These are phyloP conservation scores for Trimorus sp. DNA, from an alignment of 2,888 invertebrate species.

Conservation along the genomic window DNA sequence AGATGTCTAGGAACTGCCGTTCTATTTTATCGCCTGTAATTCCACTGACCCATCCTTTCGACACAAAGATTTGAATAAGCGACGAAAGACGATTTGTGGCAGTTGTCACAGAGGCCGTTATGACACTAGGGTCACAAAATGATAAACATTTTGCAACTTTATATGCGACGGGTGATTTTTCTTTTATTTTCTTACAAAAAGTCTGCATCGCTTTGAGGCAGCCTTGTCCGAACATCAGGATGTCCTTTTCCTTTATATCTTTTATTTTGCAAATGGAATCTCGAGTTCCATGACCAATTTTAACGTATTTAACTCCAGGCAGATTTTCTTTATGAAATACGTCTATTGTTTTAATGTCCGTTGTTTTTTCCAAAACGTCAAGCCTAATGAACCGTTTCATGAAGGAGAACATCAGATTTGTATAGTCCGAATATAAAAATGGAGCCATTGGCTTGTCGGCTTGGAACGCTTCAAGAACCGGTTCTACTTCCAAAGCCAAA, in stretches of 20 bases:
- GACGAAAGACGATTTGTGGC: not conserved
- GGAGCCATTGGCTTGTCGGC: conserved; percentile 61
- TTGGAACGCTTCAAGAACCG: conserved; percentile 66
- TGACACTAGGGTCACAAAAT: not conserved
- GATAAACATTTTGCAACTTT: not conserved
- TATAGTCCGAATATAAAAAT: conserved; percentile 47
- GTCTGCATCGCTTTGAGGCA: conserved; percentile 15
- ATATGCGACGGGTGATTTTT: conserved; percentile 21
- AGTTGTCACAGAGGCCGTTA: not conserved
- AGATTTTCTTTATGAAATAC: conserved; percentile 4
- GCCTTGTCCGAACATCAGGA: conserved; percentile 7
- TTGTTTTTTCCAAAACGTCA: conserved; percentile 4
- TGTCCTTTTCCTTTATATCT: not conserved
- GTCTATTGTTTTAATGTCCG: not conserved
- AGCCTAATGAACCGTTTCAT: not conserved
- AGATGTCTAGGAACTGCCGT: conserved; percentile 8
- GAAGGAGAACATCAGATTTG: not conserved
- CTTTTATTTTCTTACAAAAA: conserved; percentile 31
- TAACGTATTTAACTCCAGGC: not conserved
- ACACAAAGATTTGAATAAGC: not conserved
- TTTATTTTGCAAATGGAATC: not conserved
- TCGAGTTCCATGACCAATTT: conserved; percentile 8
- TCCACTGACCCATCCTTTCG: conserved; percentile 18
- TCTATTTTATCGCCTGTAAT: conserved; percentile 19
- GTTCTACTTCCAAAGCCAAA: conserved; percentile 58